These are phyloP conservation scores for Zaprionus gabonicus DNA, from an alignment of 1,140 invertebrate species.

Conservation along the genomic window DNA sequence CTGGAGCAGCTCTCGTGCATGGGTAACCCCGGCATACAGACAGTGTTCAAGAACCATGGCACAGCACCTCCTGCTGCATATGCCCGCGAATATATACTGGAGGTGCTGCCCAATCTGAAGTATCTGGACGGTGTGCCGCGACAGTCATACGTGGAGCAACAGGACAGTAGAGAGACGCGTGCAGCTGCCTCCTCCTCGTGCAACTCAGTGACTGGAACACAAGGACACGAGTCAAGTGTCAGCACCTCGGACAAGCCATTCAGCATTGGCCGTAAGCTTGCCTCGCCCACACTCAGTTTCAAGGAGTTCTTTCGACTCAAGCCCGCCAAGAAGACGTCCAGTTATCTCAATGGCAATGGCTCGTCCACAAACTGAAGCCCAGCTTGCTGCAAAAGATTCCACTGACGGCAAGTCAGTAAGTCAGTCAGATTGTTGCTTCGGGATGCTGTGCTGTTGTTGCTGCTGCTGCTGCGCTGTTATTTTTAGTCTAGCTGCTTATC, in stretches of 20 bases:
- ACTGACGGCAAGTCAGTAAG: background rate
- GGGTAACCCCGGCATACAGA: conserved; percentile 74
- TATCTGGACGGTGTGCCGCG: conserved; percentile 64
- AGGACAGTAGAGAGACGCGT: conserved; percentile 11
- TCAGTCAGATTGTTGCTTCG: conserved; percentile 26
- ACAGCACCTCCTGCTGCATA: background rate
- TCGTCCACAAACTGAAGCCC: conserved; percentile 70
- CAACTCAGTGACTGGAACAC: conserved; percentile 40
- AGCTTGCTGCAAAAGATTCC: conserved; percentile 14
- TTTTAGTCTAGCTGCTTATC: conserved; percentile 62
- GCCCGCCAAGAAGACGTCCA: conserved; percentile 41
- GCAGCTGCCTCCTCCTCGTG: conserved; percentile 38
- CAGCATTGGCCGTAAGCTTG: conserved; percentile 9
- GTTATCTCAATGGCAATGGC: conserved; percentile 45
- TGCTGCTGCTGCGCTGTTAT: conserved; percentile 29
- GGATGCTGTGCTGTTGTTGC: conserved; percentile 25
- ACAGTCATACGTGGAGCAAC: background rate
- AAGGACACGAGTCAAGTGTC: conserved; percentile 55
- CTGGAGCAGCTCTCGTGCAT: conserved; percentile 78
- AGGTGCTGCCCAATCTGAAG: conserved; percentile 65
- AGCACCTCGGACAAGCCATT: conserved; percentile 61
- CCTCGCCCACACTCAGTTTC: conserved; percentile 57
- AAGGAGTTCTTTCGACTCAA: conserved; percentile 70
- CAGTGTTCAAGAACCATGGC: conserved; percentile 44
- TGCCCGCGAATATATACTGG: conserved; percentile 61